These are phyloP conservation scores for Exocentrus adspersus DNA, from an alignment of 2,888 invertebrate species.

Conservation along the genomic window DNA sequence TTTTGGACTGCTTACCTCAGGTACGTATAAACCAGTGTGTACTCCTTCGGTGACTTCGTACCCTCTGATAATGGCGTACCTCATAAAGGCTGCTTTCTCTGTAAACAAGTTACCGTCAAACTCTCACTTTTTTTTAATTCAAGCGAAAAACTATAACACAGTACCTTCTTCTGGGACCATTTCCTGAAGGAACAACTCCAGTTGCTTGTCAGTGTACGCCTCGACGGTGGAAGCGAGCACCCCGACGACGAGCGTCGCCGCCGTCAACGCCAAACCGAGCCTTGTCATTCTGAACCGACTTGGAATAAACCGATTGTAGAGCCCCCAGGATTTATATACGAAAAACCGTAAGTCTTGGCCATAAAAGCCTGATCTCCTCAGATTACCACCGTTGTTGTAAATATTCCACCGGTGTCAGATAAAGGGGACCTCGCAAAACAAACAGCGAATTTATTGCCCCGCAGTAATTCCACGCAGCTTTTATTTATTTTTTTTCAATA, in stretches of 20 bases:
- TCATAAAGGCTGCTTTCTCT: slow-evolving; percentile 14
- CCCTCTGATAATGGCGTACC: slow-evolving; percentile 19
- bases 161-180: slow-evolving; percentile 16
- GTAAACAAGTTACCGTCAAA: not conserved
- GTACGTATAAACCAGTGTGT: not conserved
- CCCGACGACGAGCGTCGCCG: no score
- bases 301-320: slow-evolving; percentile 7
- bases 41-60: slow-evolving; percentile 18
- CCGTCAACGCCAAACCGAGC: no score
- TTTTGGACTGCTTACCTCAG: slow-evolving; percentile 11
- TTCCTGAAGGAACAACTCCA: not conserved
- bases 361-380: slow-evolving; percentile 20
- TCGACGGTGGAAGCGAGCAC: not conserved
- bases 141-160: no score
- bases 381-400: slow-evolving; percentile 25
- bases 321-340: slow-evolving; percentile 1
- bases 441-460: slow-evolving; percentile 18
- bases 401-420: slow-evolving; percentile 21
- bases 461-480: slow-evolving; percentile 10
- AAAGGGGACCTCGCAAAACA: slow-evolving; percentile 13
- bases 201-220: not conserved
- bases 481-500: not conserved
- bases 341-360: slow-evolving; percentile 16
- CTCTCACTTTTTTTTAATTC: no score
- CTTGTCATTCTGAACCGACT: slow-evolving; percentile 1